Base-by-base conservation (phyloP, 2,888 invertebrate genomes). In the Linnaemya tessellans region DNA sequence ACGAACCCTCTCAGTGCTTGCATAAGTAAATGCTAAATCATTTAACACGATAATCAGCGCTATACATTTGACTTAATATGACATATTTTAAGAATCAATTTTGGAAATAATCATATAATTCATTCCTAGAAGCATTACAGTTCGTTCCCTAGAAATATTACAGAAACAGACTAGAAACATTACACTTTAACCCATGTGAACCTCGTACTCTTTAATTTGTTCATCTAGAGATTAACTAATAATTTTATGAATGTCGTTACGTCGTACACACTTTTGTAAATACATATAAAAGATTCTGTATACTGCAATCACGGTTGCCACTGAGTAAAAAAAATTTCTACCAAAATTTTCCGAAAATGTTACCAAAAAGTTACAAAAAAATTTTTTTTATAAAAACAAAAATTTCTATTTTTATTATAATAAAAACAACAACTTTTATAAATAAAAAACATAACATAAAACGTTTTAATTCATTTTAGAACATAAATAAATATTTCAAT, bases 171-270 rank as follows among this genome's bases (percentile, higher is more conserved):
- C 20, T 20, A 20, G 11, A 56, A 25, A 49, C 67, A 74, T 20
- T 4, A 9, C 18, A 46, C 30, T 3, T 62, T 49, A 1, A 5
- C 0, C 51, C 38, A 22, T 38, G 51, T 25, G 25, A 25, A 18
- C 15, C 25, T 54, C 64, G 25, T 18, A 41, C 41, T 41, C 0
- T 58, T 25, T 11, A 22, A 58, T 38, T 49, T 65, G 58, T 74
- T 43, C 30, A 4, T 75, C 65, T 46, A 75, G 64, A 62, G 54
- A 64, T 64, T 25, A 75, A 75, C 81, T 84, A 81, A 84, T 84
- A 74, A 81, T 81, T 46, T 81, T 84, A 81, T 79, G 74, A 79
- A 84, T 81, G 73, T 84, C 81, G 70, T 81, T 84, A 81, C 80
- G 77, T 74, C 78, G 64, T 22, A 68, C 73, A 84, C 60, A 62